Base-by-base conservation (phyloP, 2,113 vertebrate genomes). In the Procavia capensis region DNA sequence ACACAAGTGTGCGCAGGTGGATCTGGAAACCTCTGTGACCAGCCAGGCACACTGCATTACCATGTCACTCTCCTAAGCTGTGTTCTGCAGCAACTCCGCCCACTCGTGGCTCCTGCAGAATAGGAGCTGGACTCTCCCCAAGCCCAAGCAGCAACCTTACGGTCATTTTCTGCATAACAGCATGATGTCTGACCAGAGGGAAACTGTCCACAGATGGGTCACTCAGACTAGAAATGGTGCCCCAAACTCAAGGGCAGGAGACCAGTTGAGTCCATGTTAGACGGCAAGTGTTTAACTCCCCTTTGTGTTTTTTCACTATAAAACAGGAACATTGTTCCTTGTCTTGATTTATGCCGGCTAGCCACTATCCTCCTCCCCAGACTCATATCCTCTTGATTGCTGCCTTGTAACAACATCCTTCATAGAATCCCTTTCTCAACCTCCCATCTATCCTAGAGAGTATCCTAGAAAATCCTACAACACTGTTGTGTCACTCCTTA, bases 91-190 rank as follows among this genome's bases (percentile, higher is more conserved):
- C 19, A 16, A 36, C 31, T 41, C 34, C 85, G 4, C 54, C 61
- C 61, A 59, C 2, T 13, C 8, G 0, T 9, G 27, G 24, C 57
- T 43, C 13, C 63, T 39, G 72, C 16, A 61, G 41, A n/a, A 36
- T n/a, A 2, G n/a, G 10, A 14, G 3, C 3, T 1, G 13, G 14
- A 47, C 11, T 9, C 39, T 70, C 24, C 2, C 1, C 9, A 25
- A 10, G 17, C 54, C 75, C 61, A 29, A 57, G 50, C 16, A 34
- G 17, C 36, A 36, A 88, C n/a, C 75, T 13, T 9, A n/a, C 41
- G 7, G 68, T 31, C 34, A 43, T 64, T 29, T 36, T n/a, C 81
- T 57, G 50, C 41, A 39, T 59, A 9, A 34, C 31, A 50, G 47
- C 47, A 19, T 16, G 39, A 27, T 17, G 36, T 39, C 5, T 34